Evolutionary conservation across 2,113 vertebrate species (phyloP).

Genomic region (Danio rerio): GRCz12tu NC_133193.1:53731501-53732000

Average conservation of each 20-base stretch:
- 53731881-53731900: too few relatives aligned
- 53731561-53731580: conserved; percentile 41
- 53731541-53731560: conserved; percentile 1
- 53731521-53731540: not conserved
- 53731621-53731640: conserved; percentile 17
- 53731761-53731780: not conserved
- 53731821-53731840: too few relatives aligned
- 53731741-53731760: not conserved
- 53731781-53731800: not conserved
- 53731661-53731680: not conserved
- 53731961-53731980: too few relatives aligned
- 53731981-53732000: too few relatives aligned
- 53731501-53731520: not conserved
- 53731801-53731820: too few relatives aligned
- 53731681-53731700: not conserved
- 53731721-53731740: too few relatives aligned
- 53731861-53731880: too few relatives aligned
- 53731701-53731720: not conserved
- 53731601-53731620: conserved; percentile 30
- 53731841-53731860: too few relatives aligned
- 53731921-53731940: too few relatives aligned
- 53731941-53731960: too few relatives aligned
- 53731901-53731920: too few relatives aligned
- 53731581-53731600: conserved; percentile 47
- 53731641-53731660: conserved; percentile 46